These are phyloP conservation scores for Caenorhabditis sp. DNA, from an alignment of 2,888 invertebrate genomes.

Conservation along the genomic window DNA sequence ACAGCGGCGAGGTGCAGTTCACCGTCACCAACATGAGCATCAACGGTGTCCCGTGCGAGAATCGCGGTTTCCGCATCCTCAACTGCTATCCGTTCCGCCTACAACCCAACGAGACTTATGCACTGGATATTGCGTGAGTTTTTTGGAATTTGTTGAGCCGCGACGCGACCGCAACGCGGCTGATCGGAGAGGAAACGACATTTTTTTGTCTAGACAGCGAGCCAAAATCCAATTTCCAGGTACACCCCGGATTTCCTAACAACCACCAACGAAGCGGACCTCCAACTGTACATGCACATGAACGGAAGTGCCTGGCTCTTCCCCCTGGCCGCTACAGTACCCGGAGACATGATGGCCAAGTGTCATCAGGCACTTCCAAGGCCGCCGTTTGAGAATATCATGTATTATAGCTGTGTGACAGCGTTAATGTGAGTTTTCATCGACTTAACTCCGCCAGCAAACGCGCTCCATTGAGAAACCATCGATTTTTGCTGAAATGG, in stretches of 20 bases:
- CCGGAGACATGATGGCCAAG: conserved; percentile 81
- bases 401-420: conserved; percentile 86
- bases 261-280: conserved; percentile 87
- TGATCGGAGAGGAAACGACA: not conserved
- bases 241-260: conserved; percentile 93
- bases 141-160: too few relatives aligned
- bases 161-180: not conserved
- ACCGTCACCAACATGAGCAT: conserved; percentile 84
- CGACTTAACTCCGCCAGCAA: too few relatives aligned
- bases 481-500: too few relatives aligned
- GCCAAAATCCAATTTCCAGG: too few relatives aligned
- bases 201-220: not conserved
- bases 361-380: conserved; percentile 88
- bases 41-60: conserved; percentile 84
- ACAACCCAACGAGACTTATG: conserved; percentile 88
- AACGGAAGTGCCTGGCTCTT: conserved; percentile 85
- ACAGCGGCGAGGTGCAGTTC: conserved; percentile 92
- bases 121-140: conserved; percentile 89
- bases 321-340: conserved; percentile 88
- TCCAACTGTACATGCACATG: conserved; percentile 84
- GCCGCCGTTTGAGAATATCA: conserved; percentile 89
- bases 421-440: conserved; percentile 79
- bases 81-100: conserved; percentile 89
- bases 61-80: conserved; percentile 88
- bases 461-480: too few relatives aligned